phyloP scores from a whole-genome alignment of 2,113 vertebrate species.

The Benitochromis conjunctus region DNA sequence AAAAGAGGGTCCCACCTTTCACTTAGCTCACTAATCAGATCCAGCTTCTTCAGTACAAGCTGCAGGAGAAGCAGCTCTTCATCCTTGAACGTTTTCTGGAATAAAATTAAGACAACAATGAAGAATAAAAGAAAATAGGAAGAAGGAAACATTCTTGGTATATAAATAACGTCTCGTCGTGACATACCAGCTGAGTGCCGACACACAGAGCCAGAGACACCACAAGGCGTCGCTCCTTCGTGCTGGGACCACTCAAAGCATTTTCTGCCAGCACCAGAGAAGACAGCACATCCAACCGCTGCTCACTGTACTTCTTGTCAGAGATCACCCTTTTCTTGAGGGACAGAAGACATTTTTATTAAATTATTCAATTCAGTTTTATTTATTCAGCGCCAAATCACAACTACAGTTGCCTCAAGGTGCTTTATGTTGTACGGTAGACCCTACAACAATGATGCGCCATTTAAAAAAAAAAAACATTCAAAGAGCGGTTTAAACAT shows the following conservation, averaged over 20 bases:
- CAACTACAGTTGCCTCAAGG: not conserved
- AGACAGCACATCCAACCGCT: constrained; percentile 94
- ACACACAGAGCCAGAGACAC: constrained; percentile 90
- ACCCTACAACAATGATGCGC: not conserved
- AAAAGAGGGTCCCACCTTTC: constrained; percentile 72
- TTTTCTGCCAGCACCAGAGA: constrained; percentile 94
- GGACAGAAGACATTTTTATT: not conserved
- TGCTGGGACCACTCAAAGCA: constrained; percentile 90
- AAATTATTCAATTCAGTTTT: not conserved
- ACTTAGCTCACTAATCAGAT: constrained; percentile 91
- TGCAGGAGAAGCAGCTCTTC: constrained; percentile 91
- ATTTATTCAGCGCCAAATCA: not conserved
- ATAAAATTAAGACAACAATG: not conserved
- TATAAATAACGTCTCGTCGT: not conserved
- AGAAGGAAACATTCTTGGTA: not conserved
- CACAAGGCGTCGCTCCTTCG: constrained; percentile 88
- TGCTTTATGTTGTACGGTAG: not conserved
- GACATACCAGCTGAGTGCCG: constrained; percentile 91
- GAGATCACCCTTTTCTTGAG: constrained; percentile 95
- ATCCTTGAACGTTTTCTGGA: constrained; percentile 95
- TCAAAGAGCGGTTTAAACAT: no score
- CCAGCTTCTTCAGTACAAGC: constrained; percentile 93
- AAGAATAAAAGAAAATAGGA: not conserved
- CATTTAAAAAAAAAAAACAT: rapidly evolving
- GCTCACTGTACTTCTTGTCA: constrained; percentile 99